These are phyloP conservation scores for Orycteropus afer DNA, from an alignment of 2,113 vertebrate species.

Conservation along the genomic window DNA sequence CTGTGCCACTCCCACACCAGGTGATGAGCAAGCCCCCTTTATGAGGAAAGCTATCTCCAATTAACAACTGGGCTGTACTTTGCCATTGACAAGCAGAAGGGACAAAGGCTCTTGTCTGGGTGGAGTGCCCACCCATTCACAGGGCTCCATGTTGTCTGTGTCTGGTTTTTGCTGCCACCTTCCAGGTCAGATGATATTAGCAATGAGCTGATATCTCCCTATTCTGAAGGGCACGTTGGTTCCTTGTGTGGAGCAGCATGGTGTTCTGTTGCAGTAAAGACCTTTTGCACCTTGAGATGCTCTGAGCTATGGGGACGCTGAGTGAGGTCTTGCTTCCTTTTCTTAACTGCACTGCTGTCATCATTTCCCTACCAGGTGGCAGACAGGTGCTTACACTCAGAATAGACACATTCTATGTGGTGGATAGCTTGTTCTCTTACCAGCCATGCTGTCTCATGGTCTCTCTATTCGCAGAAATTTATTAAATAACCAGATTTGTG, in stretches of 20 bases:
- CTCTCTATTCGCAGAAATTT: not conserved
- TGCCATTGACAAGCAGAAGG: not conserved
- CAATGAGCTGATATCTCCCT: not conserved
- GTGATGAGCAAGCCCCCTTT: not conserved
- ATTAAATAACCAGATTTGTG: not conserved
- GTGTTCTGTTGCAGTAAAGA: not conserved
- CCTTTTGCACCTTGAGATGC: not conserved
- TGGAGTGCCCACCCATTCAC: constrained; percentile 32
- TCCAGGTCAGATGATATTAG: constrained; percentile 41
- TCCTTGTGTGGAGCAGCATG: not conserved
- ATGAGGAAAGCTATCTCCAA: not conserved
- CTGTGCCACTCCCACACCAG: not conserved
- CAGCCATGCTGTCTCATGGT: not conserved
- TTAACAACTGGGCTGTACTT: not conserved
- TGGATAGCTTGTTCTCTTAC: not conserved
- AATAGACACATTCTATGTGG: not conserved
- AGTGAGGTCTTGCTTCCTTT: not conserved
- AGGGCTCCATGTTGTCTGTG: not conserved
- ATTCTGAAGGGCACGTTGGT: not conserved
- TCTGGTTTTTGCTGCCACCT: constrained; percentile 58
- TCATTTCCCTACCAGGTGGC: not conserved
- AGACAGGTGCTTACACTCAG: not conserved
- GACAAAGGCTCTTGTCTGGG: constrained; percentile 59
- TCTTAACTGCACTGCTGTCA: not conserved
- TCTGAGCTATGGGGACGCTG: not conserved